Percentiles rank a stretch among this genome's conserved stretches.
These are phyloP conservation scores for Brachyalestes nurse DNA, from an alignment of 2,797 vertebrate species.

Conservation along the genomic window DNA sequence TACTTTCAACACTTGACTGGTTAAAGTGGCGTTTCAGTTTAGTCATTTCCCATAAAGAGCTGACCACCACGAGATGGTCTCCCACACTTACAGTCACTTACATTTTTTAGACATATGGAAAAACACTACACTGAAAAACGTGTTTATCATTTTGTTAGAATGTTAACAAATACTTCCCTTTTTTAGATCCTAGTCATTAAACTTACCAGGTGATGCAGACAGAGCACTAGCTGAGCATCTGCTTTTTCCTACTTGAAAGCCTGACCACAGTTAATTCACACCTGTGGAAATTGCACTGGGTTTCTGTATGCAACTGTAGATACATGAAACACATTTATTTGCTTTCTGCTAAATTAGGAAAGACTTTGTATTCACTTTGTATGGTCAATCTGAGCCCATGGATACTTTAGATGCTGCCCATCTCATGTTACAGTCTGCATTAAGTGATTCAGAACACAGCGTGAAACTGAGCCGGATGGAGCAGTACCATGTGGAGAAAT, in stretches of 20 bases:
- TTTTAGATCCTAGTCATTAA: background rate
- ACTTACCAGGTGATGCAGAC: background rate
- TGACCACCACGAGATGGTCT: background rate
- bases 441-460: background rate
- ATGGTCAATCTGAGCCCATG: background rate
- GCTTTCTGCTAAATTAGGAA: background rate
- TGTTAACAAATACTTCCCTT: background rate
- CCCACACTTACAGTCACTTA: background rate
- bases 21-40: background rate
- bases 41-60: background rate
- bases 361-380: background rate
- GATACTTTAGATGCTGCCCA: no score
- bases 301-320: background rate
- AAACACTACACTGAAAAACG: no score
- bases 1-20: background rate
- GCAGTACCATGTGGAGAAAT: background rate
- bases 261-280: background rate
- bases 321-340: background rate
- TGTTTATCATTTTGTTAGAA: no score
- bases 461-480: background rate
- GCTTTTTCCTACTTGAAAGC: conserved; percentile 1
- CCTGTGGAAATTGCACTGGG: no score
- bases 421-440: background rate
- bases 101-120: no score
- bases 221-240: background rate